phyloP scores from a whole-genome alignment of 92 coral and sea anemone genomes.

The Porites divaricata region DNA sequence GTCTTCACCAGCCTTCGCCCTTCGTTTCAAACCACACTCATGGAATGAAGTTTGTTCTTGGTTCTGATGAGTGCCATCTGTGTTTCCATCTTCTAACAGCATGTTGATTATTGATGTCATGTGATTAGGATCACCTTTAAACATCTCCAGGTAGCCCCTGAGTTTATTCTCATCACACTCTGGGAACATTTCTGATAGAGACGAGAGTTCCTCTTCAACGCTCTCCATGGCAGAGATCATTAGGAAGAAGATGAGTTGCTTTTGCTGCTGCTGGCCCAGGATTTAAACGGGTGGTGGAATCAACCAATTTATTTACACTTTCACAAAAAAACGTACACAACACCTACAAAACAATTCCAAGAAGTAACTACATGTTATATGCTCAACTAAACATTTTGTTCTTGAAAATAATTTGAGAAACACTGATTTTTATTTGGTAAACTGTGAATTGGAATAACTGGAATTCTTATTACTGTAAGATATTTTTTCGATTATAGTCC shows the following conservation, averaged over 20 bases:
- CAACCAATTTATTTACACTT: too few relatives aligned
- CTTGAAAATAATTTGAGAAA: too few relatives aligned
- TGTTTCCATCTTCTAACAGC: slow-evolving; percentile 33
- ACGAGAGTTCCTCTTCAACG: slow-evolving; percentile 20
- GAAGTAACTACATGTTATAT: too few relatives aligned
- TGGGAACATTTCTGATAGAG: slow-evolving; percentile 57
- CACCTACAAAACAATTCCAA: too few relatives aligned
- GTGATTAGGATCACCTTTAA: slow-evolving; percentile 39
- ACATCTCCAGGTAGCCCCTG: slow-evolving; percentile 39
- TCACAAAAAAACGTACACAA: too few relatives aligned
- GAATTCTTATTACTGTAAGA: too few relatives aligned
- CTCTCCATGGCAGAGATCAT: neutral
- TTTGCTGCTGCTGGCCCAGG: neutral
- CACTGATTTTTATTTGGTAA: too few relatives aligned
- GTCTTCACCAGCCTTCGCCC: neutral
- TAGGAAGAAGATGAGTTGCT: neutral
- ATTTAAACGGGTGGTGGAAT: neutral
- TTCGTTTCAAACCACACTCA: slow-evolving; percentile 1
- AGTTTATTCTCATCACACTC: slow-evolving; percentile 19
- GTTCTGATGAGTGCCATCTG: neutral
- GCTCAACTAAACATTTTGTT: too few relatives aligned
- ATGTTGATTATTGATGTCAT: slow-evolving; percentile 36
- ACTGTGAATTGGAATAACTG: too few relatives aligned
- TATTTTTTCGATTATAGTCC: too few relatives aligned
- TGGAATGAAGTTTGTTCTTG: neutral